A percentile compares a stretch with the other conserved stretches of the same genome.
phyloP scores from a whole-genome alignment of 2,113 vertebrate species.

The Urocynchramus pylzowi region DNA sequence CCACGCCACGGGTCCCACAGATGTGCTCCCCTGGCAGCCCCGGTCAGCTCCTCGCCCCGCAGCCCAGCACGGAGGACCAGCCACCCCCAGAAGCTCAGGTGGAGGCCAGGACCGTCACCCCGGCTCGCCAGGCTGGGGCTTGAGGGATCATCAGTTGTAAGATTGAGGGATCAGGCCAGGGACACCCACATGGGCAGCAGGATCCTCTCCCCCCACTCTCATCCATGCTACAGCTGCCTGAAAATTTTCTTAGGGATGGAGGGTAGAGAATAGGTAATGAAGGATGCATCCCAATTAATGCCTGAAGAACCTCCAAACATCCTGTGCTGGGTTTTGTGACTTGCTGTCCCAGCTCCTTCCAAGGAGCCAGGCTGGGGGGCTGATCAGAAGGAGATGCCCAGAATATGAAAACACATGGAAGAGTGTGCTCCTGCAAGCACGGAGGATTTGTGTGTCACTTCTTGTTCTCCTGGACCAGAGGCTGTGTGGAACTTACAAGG shows the following conservation, averaged over 20 bases:
- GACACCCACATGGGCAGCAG: background rate
- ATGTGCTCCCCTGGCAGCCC: background rate
- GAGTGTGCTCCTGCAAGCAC: background rate
- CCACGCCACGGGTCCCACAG: too few species aligned
- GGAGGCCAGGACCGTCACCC: accelerated
- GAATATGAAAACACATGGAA: accelerated
- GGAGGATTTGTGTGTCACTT: accelerated
- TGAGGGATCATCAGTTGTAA: background rate
- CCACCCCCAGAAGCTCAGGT: accelerated
- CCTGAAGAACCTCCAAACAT: background rate
- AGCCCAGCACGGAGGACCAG: background rate
- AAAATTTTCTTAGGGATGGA: background rate
- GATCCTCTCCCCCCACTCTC: background rate
- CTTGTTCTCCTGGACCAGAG: background rate
- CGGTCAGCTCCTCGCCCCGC: background rate
- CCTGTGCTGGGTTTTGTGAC: accelerated
- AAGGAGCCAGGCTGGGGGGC: accelerated
- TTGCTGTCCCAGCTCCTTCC: background rate
- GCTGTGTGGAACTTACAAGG: accelerated
- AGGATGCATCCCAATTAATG: background rate
- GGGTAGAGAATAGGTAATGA: background rate
- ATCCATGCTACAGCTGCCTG: background rate
- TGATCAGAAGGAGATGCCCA: background rate
- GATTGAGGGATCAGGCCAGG: too few species aligned
- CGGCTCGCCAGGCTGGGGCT: accelerated